These are phyloP conservation scores for Lycaon pictus DNA, from an alignment of 2,113 vertebrate species.

Conservation along the genomic window DNA sequence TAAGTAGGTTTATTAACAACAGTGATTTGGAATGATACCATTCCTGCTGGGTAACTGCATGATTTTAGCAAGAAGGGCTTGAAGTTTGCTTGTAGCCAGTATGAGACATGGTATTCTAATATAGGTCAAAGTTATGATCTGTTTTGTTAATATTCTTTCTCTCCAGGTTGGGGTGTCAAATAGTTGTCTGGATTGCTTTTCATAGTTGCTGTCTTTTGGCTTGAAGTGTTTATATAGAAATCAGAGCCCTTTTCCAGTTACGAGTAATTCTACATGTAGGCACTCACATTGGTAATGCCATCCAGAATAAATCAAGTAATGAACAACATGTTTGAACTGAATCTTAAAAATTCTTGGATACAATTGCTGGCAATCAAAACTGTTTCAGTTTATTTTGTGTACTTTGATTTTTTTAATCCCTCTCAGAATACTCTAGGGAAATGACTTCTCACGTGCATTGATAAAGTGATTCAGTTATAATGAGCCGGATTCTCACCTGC, in stretches of 20 bases:
- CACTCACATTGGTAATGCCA: conserved; percentile 31
- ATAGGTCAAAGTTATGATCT: conserved; percentile 55
- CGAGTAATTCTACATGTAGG: conserved; percentile 47
- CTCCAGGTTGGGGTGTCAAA: conserved; percentile 69
- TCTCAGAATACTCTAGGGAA: conserved; percentile 59
- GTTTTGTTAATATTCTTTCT: conserved; percentile 49
- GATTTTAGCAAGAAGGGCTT: conserved; percentile 58
- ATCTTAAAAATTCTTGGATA: conserved; percentile 68
- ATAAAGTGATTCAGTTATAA: conserved; percentile 32
- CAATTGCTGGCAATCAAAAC: conserved; percentile 74
- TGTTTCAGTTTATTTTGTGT: conserved; percentile 66
- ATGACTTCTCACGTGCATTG: conserved; percentile 40
- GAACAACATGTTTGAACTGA: conserved; percentile 58
- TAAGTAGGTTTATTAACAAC: conserved; percentile 79
- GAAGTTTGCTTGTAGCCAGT: conserved; percentile 62
- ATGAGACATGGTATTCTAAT: conserved; percentile 20
- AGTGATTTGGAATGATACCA: conserved; percentile 73
- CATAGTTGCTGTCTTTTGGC: conserved; percentile 62
- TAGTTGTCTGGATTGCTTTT: conserved; percentile 63
- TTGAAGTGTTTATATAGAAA: conserved; percentile 73
- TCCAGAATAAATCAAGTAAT: conserved; percentile 49
- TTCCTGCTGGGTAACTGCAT: conserved; percentile 67
- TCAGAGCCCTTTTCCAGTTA: conserved; percentile 68
- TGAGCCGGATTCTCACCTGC: conserved; percentile 42
- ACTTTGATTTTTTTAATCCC: conserved; percentile 65